Percentiles rank a stretch among this genome's conserved stretches.
Evolutionary conservation across 2,113 vertebrate genomes (phyloP).

Genomic region (Shinisaurus crocodilurus): DNA sequence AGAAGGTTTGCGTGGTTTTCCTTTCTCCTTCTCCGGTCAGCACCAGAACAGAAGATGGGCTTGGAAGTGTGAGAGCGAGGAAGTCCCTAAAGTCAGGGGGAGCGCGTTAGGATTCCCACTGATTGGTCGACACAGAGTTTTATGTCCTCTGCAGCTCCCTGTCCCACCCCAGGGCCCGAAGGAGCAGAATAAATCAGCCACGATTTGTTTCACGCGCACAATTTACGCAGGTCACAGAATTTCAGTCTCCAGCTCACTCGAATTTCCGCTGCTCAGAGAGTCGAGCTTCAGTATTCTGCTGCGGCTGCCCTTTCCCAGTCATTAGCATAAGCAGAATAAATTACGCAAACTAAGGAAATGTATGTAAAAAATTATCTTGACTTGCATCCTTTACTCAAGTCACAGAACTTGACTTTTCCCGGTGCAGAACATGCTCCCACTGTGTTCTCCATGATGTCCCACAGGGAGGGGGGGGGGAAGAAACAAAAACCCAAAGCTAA

Average conservation of each 20-base stretch:
- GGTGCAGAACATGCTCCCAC: no score
- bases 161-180: no score
- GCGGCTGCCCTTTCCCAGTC: no score
- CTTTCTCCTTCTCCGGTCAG: not conserved
- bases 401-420: no score
- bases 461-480: no score
- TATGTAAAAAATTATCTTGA: not conserved
- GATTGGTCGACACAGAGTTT: no score
- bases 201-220: not conserved
- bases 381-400: not conserved
- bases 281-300: no score
- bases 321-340: not conserved
- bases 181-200: not conserved
- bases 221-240: not conserved
- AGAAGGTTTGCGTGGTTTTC: no score
- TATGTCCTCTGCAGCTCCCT: not conserved
- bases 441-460: no score
- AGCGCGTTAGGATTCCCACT: not conserved
- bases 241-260: not conserved
- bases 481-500: no score
- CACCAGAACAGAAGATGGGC: not conserved
- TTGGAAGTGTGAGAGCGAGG: not conserved
- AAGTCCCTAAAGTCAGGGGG: not conserved
- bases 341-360: not conserved
- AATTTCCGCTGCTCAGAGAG: no score